Base-by-base conservation (phyloP, 2,888 invertebrate species). In the Philereme vetulata region DNA sequence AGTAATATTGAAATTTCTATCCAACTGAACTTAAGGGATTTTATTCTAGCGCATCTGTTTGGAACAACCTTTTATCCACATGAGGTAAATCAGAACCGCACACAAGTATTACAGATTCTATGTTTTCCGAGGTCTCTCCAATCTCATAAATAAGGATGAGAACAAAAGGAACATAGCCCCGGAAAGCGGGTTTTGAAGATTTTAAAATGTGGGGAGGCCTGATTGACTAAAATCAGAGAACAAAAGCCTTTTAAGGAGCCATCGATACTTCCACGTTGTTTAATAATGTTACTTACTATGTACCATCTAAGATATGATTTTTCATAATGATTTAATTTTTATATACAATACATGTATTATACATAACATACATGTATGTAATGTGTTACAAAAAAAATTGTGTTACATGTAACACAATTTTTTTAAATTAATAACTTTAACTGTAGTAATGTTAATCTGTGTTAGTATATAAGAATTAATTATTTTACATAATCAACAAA, bases 121-220 rank as follows among this genome's bases (percentile, higher is more conserved):
- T 70, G 71, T 70, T 75, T 75, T 73, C 75, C 69, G 71, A 77
- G 76, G 72, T 72, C 72, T 72, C 76, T 70, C 67, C 76, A 66
- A 74, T 75, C 81, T 82, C 77, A 82, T 83, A 82, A 83, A 84
- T 82, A 84, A 73, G 74, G 76, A 83, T 82, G 77, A 84, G 77
- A 74, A 68, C 38, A 69, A 72, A 57, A 65, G 67, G 70, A 72
- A 77, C 78, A 80, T 77, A 67, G 71, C 60, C 60, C 60, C 60
- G 64, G 69, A 43, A 77, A 72, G 71, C 65, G 66, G 71, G 70
- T 71, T 72, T 75, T 67, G 72, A 78, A 72, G 76, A 82, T 80
- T 84, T 85, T 80, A 81, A 83, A 84, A 81, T 77, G 76, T 82
- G 72, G 66, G 66, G 70, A 62, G 76, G 72, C 75, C 78, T 82